phyloP scores from a whole-genome alignment of 2,113 vertebrate genomes.

The Acanthochromis polyacanthus region DNA sequence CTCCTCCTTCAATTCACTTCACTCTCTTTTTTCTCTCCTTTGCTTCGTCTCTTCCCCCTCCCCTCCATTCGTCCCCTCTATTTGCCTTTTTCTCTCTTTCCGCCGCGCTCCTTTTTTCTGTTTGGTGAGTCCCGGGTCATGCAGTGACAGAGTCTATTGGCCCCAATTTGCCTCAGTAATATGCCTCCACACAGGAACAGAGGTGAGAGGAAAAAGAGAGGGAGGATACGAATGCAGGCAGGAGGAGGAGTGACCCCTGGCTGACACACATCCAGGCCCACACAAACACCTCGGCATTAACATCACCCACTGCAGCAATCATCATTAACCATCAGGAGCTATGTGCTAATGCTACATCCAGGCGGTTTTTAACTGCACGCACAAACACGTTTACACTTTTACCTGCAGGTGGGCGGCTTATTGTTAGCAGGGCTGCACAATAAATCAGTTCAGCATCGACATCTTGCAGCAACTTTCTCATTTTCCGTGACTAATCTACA shows the following conservation, averaged over 20 bases:
- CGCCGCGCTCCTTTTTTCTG: slow-evolving; percentile 34
- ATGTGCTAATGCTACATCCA: not conserved
- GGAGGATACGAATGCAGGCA: slow-evolving; percentile 31
- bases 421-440: not conserved
- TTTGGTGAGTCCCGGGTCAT: slow-evolving; percentile 70
- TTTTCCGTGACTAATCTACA: too few species aligned
- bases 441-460: not conserved
- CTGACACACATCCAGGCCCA: slow-evolving; percentile 18
- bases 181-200: slow-evolving; percentile 56
- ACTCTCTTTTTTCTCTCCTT: slow-evolving; percentile 20
- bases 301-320: slow-evolving; percentile 34
- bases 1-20: slow-evolving; percentile 32
- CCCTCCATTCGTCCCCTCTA: slow-evolving; percentile 37
- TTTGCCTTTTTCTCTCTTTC: slow-evolving; percentile 49
- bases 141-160: slow-evolving; percentile 76
- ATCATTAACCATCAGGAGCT: slow-evolving; percentile 21
- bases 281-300: slow-evolving; percentile 17
- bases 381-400: not conserved
- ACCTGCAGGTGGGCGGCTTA: slow-evolving; percentile 11
- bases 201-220: slow-evolving; percentile 53
- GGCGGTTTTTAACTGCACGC: not conserved
- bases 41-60: slow-evolving; percentile 31
- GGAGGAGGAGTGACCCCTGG: slow-evolving; percentile 37
- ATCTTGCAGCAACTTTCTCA: too few species aligned
- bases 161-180: slow-evolving; percentile 80